These are phyloP conservation scores for Gobius niger DNA, from an alignment of 2,113 vertebrate species.

Conservation along the genomic window DNA sequence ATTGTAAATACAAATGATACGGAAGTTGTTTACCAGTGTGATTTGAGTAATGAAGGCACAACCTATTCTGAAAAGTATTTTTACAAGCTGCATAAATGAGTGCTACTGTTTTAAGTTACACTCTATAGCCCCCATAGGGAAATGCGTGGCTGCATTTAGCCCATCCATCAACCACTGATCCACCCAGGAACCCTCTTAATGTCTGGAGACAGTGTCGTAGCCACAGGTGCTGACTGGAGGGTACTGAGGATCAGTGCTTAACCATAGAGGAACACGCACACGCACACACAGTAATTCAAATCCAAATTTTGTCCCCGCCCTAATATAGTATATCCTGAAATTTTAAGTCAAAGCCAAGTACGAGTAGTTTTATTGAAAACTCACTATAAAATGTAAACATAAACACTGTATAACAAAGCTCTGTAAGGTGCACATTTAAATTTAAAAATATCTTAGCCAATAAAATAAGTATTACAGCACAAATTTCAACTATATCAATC, in stretches of 20 bases:
- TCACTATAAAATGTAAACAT: no score
- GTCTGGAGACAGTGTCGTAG: background rate
- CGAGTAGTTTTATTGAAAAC: no score
- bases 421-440: no score
- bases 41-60: background rate
- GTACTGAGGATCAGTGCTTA: background rate
- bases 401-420: no score
- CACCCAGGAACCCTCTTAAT: background rate
- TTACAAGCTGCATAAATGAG: background rate
- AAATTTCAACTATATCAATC: no score
- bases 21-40: background rate
- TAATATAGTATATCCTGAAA: no score
- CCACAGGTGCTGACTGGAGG: background rate
- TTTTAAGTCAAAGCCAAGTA: no score
- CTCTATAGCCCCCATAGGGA: background rate
- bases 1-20: background rate
- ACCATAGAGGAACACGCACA: background rate
- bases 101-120: constrained; percentile 1
- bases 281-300: no score
- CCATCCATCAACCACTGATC: background rate
- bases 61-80: background rate
- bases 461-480: no score
- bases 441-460: no score
- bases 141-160: constrained; percentile 1
- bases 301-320: no score